Percentiles rank a stretch among this genome's conserved stretches.
Conservation (phyloP, 2,888 invertebrate genomes). For the Rhodophaea formosa region DNA sequence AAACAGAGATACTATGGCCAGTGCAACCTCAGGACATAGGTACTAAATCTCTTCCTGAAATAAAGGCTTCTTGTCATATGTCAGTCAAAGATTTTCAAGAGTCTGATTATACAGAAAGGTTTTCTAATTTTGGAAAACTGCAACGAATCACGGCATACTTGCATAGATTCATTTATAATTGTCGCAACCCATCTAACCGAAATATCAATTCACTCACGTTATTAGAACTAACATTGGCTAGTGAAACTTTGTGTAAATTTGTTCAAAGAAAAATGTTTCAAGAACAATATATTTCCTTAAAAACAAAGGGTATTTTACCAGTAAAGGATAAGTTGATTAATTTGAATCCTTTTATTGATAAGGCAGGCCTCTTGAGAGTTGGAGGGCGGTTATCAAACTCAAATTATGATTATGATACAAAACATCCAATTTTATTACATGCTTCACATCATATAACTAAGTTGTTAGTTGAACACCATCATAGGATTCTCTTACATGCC, state of each 20-base stretch:
- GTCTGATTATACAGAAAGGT: background rate
- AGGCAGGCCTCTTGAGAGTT: background rate
- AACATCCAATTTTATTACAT: conserved; percentile 21
- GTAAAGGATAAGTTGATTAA: background rate
- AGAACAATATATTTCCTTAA: background rate
- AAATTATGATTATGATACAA: background rate
- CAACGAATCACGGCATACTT: conserved; percentile 17
- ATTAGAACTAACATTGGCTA: background rate
- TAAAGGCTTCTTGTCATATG: background rate
- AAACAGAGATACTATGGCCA: conserved; percentile 18
- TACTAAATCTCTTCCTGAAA: background rate
- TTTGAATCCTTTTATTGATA: background rate
- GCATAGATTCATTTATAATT: conserved; percentile 24
- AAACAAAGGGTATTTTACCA: too few species aligned
- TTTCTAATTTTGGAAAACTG: background rate
- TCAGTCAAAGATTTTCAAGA: background rate
- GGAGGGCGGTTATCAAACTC: background rate
- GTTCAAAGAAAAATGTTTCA: background rate
- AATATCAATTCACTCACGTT: background rate
- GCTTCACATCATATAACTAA: conserved; percentile 19
- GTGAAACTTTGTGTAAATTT: background rate
- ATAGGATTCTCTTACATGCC: conserved; percentile 22
- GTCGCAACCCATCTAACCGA: conserved; percentile 16
- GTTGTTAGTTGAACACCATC: conserved; percentile 20
- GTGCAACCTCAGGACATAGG: background rate